Evolutionary conservation across 2,888 invertebrate species (phyloP).

Genomic region (Frankliniella intonsa): DNA sequence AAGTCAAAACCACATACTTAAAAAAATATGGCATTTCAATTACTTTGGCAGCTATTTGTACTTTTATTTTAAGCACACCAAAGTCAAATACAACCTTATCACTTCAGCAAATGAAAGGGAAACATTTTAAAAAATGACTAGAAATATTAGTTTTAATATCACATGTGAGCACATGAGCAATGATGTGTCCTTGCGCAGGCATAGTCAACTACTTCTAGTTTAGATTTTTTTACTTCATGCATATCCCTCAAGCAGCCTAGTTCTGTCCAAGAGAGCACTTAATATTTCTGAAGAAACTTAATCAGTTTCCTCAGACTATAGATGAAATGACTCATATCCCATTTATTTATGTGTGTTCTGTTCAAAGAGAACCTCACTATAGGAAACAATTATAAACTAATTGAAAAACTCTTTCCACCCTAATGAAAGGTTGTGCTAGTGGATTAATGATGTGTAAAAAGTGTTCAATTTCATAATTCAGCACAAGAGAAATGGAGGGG

Average conservation of each 20-base stretch:
- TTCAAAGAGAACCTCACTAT: no score
- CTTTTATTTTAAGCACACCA: constrained; percentile 3
- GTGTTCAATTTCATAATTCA: no score
- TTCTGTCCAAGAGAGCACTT: neutral
- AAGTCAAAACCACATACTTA: constrained; percentile 8
- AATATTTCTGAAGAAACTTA: neutral
- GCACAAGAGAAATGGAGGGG: no score
- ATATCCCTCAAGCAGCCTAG: neutral
- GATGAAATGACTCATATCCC: no score
- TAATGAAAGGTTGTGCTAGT: no score
- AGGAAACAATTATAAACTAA: no score
- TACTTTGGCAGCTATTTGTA: neutral
- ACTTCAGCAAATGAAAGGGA: neutral
- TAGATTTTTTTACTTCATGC: neutral
- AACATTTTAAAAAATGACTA: neutral
- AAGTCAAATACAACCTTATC: neutral
- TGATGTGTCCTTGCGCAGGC: neutral
- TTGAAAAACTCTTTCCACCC: no score
- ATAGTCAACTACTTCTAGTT: neutral
- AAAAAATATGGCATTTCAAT: neutral
- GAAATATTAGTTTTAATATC: neutral
- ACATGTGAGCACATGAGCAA: neutral
- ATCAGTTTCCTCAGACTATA: no score
- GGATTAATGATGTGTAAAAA: no score
- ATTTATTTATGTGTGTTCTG: no score